phyloP scores from a whole-genome alignment of 2,888 invertebrate genomes.

The Cosmia pyralina region DNA sequence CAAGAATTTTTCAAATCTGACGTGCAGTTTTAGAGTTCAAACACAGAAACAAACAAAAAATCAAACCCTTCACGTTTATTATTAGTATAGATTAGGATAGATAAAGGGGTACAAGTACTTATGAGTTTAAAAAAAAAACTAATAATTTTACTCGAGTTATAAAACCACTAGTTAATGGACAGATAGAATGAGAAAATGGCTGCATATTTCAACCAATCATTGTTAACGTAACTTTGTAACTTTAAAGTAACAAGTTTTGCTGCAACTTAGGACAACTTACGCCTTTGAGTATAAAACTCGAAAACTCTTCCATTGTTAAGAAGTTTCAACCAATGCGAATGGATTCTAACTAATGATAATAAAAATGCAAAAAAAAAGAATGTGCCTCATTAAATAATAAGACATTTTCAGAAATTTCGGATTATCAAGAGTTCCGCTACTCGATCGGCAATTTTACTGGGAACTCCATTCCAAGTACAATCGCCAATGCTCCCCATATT shows the following conservation, averaged over 20 bases:
- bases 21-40: too few relatives aligned
- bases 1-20: too few relatives aligned
- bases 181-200: background rate
- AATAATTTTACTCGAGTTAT: background rate
- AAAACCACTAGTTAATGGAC: background rate
- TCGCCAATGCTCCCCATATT: background rate
- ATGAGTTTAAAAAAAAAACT: background rate
- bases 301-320: slow-evolving; percentile 6
- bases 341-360: background rate
- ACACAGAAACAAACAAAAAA: too few relatives aligned
- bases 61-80: too few relatives aligned
- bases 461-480: background rate
- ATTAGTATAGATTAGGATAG: too few relatives aligned
- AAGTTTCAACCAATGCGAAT: slow-evolving; percentile 6
- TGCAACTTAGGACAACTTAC: slow-evolving; percentile 17
- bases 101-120: too few relatives aligned
- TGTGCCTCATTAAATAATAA: background rate
- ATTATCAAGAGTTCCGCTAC: background rate
- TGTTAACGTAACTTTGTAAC: slow-evolving; percentile 6
- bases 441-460: background rate
- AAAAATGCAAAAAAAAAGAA: slow-evolving; percentile 3
- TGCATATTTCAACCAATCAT: slow-evolving; percentile 9
- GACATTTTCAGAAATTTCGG: background rate
- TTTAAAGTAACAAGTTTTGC: slow-evolving; percentile 8
- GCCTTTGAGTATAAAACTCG: slow-evolving; percentile 5